phyloP scores from a whole-genome alignment of 2,888 invertebrate species.

The Allygus modestus region DNA sequence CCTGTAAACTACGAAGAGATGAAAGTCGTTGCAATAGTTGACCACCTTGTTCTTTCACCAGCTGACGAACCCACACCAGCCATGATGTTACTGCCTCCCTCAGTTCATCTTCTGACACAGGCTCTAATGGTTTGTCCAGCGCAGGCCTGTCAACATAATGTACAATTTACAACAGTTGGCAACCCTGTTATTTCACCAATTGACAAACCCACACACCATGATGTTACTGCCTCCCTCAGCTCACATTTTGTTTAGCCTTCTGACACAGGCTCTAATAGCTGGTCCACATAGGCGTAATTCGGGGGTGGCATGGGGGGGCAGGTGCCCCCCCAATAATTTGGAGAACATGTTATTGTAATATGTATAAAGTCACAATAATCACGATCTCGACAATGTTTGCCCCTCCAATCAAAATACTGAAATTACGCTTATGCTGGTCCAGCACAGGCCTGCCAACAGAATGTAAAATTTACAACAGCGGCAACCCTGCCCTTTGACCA shows the following conservation, averaged over 20 bases:
- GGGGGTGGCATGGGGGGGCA: too few relatives aligned
- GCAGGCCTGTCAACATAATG: slow-evolving; percentile 36
- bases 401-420: too few relatives aligned
- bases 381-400: too few relatives aligned
- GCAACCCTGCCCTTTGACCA: slow-evolving; percentile 64
- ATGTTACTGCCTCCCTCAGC: slow-evolving; percentile 54
- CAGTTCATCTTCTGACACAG: slow-evolving; percentile 59
- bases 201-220: slow-evolving; percentile 63
- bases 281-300: neutral
- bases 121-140: slow-evolving; percentile 41
- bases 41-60: slow-evolving; percentile 65
- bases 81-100: slow-evolving; percentile 60
- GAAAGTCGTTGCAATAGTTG: slow-evolving; percentile 63
- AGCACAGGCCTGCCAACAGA: slow-evolving; percentile 40
- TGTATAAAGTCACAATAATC: too few relatives aligned
- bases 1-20: slow-evolving; percentile 61
- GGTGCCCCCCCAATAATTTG: too few relatives aligned
- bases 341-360: too few relatives aligned
- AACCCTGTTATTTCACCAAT: slow-evolving; percentile 64
- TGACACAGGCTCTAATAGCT: slow-evolving; percentile 56
- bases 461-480: slow-evolving; percentile 52
- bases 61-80: slow-evolving; percentile 62
- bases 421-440: too few relatives aligned
- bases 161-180: slow-evolving; percentile 59
- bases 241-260: slow-evolving; percentile 27